Percentiles rank a stretch among this genome's conserved stretches.
Conservation (phyloP, 2,888 invertebrate genomes). For the Aleiodes alternator region DNA sequence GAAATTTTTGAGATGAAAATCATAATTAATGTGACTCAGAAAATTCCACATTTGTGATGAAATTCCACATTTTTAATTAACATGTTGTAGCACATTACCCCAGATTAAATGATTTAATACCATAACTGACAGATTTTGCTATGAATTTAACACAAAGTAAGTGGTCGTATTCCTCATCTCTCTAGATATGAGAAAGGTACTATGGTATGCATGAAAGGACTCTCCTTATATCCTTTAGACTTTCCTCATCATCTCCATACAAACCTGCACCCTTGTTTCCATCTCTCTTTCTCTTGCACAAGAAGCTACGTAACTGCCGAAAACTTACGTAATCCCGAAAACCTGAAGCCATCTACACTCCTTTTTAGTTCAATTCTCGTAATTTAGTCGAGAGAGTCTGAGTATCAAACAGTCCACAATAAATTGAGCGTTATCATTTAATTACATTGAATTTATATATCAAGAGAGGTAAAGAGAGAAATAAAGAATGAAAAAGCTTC, state of each 20-base stretch:
- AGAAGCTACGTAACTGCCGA: slow-evolving; percentile 69
- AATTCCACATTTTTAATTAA: too few species aligned
- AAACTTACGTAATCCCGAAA: slow-evolving; percentile 60
- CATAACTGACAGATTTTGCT: slow-evolving; percentile 11
- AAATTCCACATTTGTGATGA: not conserved
- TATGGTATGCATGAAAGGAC: slow-evolving; percentile 74
- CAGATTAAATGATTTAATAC: not conserved
- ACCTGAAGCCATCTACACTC: slow-evolving; percentile 33
- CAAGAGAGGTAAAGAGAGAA: slow-evolving; percentile 4
- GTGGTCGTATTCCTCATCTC: slow-evolving; percentile 20
- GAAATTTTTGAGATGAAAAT: too few species aligned
- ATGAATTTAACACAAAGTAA: slow-evolving; percentile 29
- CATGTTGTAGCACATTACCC: too few species aligned
- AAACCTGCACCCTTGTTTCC: slow-evolving; percentile 37
- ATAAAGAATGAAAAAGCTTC: not conserved
- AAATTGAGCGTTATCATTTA: slow-evolving; percentile 66
- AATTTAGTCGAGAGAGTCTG: slow-evolving; percentile 39
- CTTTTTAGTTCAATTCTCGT: slow-evolving; percentile 44
- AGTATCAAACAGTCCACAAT: slow-evolving; percentile 22
- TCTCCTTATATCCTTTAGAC: slow-evolving; percentile 62
- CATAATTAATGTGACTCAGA: not conserved
- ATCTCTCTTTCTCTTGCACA: slow-evolving; percentile 53
- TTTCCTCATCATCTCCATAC: slow-evolving; percentile 32
- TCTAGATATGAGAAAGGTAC: slow-evolving; percentile 56
- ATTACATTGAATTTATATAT: slow-evolving; percentile 57